Evolutionary conservation across 2,888 invertebrate species (phyloP).

Genomic region (Periphyllus acericola): DNA sequence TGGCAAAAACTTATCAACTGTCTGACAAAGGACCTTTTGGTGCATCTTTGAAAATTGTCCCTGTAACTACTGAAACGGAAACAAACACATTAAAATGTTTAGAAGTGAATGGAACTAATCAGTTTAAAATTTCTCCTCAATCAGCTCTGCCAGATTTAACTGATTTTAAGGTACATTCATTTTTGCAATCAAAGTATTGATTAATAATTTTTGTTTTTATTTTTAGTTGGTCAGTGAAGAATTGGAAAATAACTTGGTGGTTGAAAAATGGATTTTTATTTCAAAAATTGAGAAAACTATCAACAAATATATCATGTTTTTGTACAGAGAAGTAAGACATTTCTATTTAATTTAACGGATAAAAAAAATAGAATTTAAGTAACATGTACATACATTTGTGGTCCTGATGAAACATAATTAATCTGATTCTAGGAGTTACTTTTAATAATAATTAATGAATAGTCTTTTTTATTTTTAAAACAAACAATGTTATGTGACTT

Average conservation of each 20-base stretch:
- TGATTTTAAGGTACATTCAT: conserved; percentile 73
- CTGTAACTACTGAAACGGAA: conserved; percentile 81
- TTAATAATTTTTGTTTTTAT: conserved; percentile 62
- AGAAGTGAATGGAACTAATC: conserved; percentile 80
- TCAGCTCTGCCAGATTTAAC: conserved; percentile 83
- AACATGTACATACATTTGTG: no score
- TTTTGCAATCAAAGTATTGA: neutral
- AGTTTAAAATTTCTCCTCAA: conserved; percentile 75
- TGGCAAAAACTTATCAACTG: conserved; percentile 92
- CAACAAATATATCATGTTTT: conserved; percentile 90
- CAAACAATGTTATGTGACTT: no score
- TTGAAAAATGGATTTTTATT: conserved; percentile 82
- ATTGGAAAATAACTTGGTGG: conserved; percentile 76
- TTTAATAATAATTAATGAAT: no score
- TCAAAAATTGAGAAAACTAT: conserved; percentile 79
- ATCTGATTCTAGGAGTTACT: no score
- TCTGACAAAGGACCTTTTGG: conserved; percentile 75
- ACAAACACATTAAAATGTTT: conserved; percentile 82
- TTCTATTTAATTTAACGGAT: neutral
- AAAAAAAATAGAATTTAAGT: neutral
- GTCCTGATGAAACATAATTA: no score
- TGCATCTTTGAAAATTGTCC: conserved; percentile 83
- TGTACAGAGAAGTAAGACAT: conserved; percentile 74
- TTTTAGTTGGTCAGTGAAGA: conserved; percentile 73
- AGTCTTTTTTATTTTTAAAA: neutral